These are phyloP conservation scores for Parasteatoda tepidariorum DNA, from an alignment of 1,140 invertebrate genomes.

Conservation along the genomic window DNA sequence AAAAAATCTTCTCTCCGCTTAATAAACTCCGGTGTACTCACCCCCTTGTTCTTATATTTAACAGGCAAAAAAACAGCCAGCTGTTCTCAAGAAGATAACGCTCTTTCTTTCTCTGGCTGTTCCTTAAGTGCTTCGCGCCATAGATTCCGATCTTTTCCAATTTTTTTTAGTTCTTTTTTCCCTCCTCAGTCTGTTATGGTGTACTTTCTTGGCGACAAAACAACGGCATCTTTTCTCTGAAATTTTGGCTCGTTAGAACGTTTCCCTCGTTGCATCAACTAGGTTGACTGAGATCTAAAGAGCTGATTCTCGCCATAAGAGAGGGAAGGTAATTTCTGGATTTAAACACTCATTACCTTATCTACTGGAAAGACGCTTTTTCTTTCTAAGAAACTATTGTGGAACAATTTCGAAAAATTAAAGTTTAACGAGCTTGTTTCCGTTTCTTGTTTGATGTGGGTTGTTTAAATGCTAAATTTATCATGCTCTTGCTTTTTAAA, in stretches of 20 bases:
- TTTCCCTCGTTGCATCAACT: background rate
- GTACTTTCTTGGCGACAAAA: constrained; percentile 12
- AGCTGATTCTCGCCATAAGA: background rate
- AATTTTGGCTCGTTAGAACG: constrained; percentile 38
- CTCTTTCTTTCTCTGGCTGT: background rate
- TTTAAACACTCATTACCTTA: background rate
- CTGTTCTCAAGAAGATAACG: constrained; percentile 29
- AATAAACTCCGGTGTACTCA: constrained; percentile 40
- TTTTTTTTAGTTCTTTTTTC: no score
- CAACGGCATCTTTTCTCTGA: constrained; percentile 13
- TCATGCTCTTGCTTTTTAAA: no score
- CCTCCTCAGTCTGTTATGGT: no score
- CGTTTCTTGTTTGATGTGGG: background rate
- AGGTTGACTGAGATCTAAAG: background rate
- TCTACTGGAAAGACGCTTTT: background rate
- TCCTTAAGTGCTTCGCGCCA: constrained; percentile 45
- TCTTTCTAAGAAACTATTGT: background rate
- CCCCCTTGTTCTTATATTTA: constrained; percentile 37
- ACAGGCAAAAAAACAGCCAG: constrained; percentile 21
- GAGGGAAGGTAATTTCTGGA: background rate
- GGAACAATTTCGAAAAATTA: background rate
- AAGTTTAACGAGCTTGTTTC: background rate
- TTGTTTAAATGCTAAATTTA: no score
- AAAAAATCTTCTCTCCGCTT: constrained; percentile 32
- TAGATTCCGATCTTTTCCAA: constrained; percentile 46